Evolutionary conservation across 2,888 invertebrate genomes (phyloP).

Genomic region (Tridacna crocea): DNA sequence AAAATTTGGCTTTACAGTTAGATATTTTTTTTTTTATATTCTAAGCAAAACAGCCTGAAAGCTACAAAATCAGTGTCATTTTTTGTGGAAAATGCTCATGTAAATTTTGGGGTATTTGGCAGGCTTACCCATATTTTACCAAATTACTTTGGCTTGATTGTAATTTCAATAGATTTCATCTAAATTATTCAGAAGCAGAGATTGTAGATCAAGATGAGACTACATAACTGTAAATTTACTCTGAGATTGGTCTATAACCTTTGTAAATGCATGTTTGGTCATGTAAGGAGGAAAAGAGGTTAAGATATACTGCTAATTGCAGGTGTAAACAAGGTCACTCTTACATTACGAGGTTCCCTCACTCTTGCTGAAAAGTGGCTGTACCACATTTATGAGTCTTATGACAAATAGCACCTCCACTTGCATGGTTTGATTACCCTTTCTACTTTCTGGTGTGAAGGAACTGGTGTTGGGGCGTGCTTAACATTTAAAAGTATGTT

Average conservation of each 20-base stretch:
- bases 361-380: constrained; percentile 61
- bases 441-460: constrained; percentile 46
- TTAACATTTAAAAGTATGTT: not conserved
- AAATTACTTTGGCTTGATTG: too few species aligned
- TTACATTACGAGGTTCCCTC: constrained; percentile 57
- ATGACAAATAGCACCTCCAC: constrained; percentile 56
- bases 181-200: not conserved
- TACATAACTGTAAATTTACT: not conserved
- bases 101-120: too few species aligned
- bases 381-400: constrained; percentile 59
- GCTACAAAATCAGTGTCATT: too few species aligned
- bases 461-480: constrained; percentile 31
- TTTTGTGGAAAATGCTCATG: too few species aligned
- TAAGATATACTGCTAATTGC: constrained; percentile 16
- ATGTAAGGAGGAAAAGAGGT: too few species aligned
- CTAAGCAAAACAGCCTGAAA: too few species aligned
- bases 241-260: not conserved
- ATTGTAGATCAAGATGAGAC: not conserved
- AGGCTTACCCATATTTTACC: too few species aligned
- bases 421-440: constrained; percentile 47
- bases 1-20: too few species aligned
- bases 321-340: constrained; percentile 55
- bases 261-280: not conserved
- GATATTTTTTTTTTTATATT: too few species aligned
- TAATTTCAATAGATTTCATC: too few species aligned